These are phyloP conservation scores for Heterotis niloticus DNA, from an alignment of 2,113 vertebrate species.

Conservation along the genomic window DNA sequence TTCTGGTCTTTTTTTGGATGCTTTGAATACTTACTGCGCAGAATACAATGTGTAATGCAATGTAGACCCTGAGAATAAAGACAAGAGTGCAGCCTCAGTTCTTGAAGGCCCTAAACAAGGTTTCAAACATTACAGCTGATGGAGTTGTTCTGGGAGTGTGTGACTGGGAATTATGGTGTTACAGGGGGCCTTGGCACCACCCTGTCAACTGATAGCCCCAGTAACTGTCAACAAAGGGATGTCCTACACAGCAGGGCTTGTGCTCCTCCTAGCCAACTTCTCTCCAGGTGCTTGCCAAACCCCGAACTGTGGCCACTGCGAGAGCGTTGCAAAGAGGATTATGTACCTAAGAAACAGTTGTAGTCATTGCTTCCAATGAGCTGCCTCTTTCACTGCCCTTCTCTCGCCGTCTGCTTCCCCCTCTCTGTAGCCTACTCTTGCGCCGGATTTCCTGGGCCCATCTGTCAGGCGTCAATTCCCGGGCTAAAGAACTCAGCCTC, in stretches of 20 bases:
- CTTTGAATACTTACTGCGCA: too few relatives aligned
- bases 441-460: slow-evolving; percentile 45
- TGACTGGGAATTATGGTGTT: not conserved
- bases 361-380: slow-evolving; percentile 38
- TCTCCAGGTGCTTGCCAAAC: slow-evolving; percentile 44
- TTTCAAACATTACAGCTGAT: too few relatives aligned
- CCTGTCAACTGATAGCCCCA: not conserved
- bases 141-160: not conserved
- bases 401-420: not conserved
- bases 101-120: too few relatives aligned
- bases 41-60: too few relatives aligned
- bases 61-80: too few relatives aligned
- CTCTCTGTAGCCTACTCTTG: slow-evolving; percentile 21
- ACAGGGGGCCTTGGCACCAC: not conserved
- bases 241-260: not conserved
- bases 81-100: too few relatives aligned
- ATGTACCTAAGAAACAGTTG: slow-evolving; percentile 32
- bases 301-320: slow-evolving; percentile 17
- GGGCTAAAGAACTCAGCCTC: slow-evolving; percentile 24
- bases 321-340: slow-evolving; percentile 22
- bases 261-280: slow-evolving; percentile 37
- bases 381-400: slow-evolving; percentile 36
- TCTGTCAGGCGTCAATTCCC: slow-evolving; percentile 44
- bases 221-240: not conserved
- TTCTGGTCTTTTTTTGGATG: not conserved